Base-by-base conservation (phyloP, 2,113 vertebrate species). In the Xenus cinereus region DNA sequence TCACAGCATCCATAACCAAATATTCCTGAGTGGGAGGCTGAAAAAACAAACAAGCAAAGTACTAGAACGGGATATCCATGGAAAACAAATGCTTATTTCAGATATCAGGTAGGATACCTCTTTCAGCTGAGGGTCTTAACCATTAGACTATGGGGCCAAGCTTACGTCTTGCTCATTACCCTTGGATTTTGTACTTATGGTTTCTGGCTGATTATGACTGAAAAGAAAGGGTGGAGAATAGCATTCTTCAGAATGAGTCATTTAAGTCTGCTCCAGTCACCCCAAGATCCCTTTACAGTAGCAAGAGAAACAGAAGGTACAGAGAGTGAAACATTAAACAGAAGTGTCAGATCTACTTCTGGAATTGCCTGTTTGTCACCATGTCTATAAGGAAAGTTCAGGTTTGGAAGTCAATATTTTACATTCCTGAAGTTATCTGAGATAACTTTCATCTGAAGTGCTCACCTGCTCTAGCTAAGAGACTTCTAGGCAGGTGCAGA, bases 221-320 rank as follows among this genome's bases (percentile, higher is more conserved):
- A 57, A 83, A 68, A 46, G 23, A 41, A 62, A 74, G 7, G 8
- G 5, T 28, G 37, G 27, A 66, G 45, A 45, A 37, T 1, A 41
- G 3, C 1, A 2, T 19, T 33, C 1, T 6, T 46, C 50, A 19
- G 11, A 63, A 23, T 1, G 22, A 81, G 46, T 26, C 43, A 26
- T 54, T 33, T 37, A 54, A 50, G 14, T 54, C 54, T 66, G 1
- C 22, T 50, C 7, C 41, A 74, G 39, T 37, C 59, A 45, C 19
- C 50, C 22, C 14, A 45, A 30, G 18, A 32, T 57, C 10, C 32
- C 10, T 68, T 86, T 33, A 26, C 4, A 83, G 24, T 6, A 48
- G 45, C 9, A 43, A 53, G 28, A 33, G 54, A 53, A 89, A 46
- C 6, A 67, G n/a, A 76, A 83, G 24, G 14, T 41, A 5, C 56